Conservation (phyloP, 2,888 invertebrate species). For the Dynastes grantii region DNA sequence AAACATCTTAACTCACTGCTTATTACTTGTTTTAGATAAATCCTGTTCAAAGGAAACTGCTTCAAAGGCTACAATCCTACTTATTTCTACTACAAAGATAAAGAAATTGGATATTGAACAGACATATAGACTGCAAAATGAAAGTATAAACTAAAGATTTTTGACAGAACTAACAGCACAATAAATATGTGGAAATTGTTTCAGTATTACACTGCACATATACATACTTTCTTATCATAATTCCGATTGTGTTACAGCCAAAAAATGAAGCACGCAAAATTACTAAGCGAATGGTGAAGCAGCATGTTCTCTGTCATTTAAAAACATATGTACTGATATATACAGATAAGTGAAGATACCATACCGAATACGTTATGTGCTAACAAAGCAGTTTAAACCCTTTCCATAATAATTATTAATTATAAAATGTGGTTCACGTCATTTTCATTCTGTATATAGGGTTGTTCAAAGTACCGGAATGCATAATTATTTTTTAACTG, state of each 20-base stretch:
- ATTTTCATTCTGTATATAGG: too few relatives aligned
- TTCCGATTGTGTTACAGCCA: not conserved
- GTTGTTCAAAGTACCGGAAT: too few relatives aligned
- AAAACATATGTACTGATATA: not conserved
- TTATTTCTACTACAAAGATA: not conserved
- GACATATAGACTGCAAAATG: not conserved
- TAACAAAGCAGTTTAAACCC: too few relatives aligned
- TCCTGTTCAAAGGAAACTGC: not conserved
- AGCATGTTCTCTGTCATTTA: not conserved
- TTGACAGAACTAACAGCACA: not conserved
- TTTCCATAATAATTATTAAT: too few relatives aligned
- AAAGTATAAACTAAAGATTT: conserved; percentile 12
- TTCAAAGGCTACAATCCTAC: not conserved
- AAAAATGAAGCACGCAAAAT: conserved; percentile 3
- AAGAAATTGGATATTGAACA: conserved; percentile 2
- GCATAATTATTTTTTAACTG: too few relatives aligned
- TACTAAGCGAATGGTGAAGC: not conserved
- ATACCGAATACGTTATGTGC: too few relatives aligned
- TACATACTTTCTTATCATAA: too few relatives aligned
- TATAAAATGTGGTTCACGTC: too few relatives aligned
- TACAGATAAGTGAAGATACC: not conserved
- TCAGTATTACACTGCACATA: too few relatives aligned
- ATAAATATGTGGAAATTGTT: too few relatives aligned
- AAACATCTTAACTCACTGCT: not conserved
- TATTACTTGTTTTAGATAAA: conserved; percentile 23